Base-by-base conservation (phyloP, 2,113 vertebrate species). In the Elephantulus edwardii region DNA sequence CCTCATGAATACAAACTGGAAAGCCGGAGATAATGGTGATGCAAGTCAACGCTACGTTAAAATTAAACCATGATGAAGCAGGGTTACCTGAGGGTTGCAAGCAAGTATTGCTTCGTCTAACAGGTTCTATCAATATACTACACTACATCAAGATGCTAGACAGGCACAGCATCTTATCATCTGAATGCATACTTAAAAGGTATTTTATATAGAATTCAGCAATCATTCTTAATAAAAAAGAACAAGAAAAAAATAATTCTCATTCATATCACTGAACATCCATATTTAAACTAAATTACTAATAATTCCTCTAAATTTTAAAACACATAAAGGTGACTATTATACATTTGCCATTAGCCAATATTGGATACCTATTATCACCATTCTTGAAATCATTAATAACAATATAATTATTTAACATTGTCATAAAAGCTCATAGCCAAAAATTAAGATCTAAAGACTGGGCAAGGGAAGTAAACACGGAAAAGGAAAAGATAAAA, bases 391-490 rank as follows among this genome's bases (percentile, higher is more conserved):
- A 91, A 88, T 83, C 48, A 83, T 83, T 81, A 90, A 85, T 89
- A 85, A 91, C 79, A 86, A 88, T 80, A 30, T 30, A 90, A 90
- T 86, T 85, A 83, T 78, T 91, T 94, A 92, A 88, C 86, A 91
- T 40, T 89, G 64, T 75, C 83, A 42, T 91, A 28, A 91, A 92
- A 91, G 64, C 46, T 85, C 64, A 66, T 83, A 30, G 80, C 66
- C 70, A 74, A 77, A 90, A 81, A 76, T 70, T n/a, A 75, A 56
- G 46, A 86, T 40, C 48, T 48, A 75, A 90, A 91, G 75, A 83
- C 24, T 52, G 26, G 22, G 2, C 19, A 71, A 85, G 22, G 46
- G 33, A 60, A 83, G 62, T 90, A 83, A 93, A 88, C 88, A 83
- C 26, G 72, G 40, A 77, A 88, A 82, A 79, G 33, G 40, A 86